These are phyloP conservation scores for Rafetus swinhoei DNA, from an alignment of 2,113 vertebrate genomes.

Conservation along the genomic window DNA sequence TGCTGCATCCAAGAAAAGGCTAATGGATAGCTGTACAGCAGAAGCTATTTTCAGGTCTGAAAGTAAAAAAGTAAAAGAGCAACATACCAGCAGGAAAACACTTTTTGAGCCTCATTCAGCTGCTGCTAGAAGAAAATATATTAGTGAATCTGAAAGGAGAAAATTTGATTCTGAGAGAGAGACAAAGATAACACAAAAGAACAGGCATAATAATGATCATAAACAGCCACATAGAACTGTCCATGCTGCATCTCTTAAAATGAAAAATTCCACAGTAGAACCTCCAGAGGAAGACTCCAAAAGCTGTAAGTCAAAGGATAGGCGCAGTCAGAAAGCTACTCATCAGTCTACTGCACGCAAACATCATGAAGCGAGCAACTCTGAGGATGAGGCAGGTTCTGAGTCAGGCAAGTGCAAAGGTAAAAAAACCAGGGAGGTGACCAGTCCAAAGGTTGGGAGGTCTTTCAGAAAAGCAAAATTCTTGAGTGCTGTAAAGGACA, in stretches of 20 bases:
- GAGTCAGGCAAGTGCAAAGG: not conserved
- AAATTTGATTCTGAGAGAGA: not conserved
- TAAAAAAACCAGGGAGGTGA: not conserved
- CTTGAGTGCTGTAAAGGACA: not conserved
- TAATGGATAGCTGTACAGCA: conserved; percentile 45
- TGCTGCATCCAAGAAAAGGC: conserved; percentile 58
- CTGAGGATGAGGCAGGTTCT: not conserved
- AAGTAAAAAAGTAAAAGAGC: conserved; percentile 53
- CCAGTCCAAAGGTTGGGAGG: not conserved
- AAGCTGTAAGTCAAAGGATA: not conserved
- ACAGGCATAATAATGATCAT: not conserved
- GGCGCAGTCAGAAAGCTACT: not conserved
- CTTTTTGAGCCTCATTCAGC: conserved; percentile 7
- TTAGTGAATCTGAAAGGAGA: conserved; percentile 12
- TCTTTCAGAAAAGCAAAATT: not conserved
- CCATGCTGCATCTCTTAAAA: not conserved
- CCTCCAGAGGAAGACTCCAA: conserved; percentile 1
- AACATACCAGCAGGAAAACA: not conserved
- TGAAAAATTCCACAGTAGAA: not conserved
- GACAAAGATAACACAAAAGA: not conserved
- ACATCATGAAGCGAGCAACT: not conserved
- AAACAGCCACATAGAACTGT: not conserved
- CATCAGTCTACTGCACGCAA: not conserved
- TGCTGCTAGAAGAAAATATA: conserved; percentile 19
- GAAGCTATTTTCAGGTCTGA: conserved; percentile 42